phyloP scores from a whole-genome alignment of 2,113 vertebrate genomes.

The Nanorana parkeri region DNA sequence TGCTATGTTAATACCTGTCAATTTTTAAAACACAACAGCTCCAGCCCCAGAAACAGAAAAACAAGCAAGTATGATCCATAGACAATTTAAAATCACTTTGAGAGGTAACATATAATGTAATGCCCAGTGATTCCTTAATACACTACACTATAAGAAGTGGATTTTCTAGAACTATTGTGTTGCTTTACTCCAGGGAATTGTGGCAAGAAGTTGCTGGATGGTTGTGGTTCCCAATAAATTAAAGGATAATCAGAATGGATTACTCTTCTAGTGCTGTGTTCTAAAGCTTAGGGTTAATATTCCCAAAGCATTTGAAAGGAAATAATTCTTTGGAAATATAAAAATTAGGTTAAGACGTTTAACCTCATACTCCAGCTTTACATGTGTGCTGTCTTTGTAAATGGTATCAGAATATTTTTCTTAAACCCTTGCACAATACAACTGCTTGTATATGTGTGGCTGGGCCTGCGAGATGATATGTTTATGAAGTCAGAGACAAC shows the following conservation, averaged over 20 bases:
- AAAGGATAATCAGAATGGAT: neutral
- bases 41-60: too few species aligned
- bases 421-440: conserved; percentile 40
- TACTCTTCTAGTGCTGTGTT: neutral
- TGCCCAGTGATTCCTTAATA: neutral
- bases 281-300: conserved; percentile 8
- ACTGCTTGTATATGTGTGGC: conserved; percentile 40
- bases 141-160: neutral
- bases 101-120: neutral
- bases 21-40: too few species aligned
- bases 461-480: conserved; percentile 11
- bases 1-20: too few species aligned
- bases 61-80: too few species aligned
- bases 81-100: too few species aligned
- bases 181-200: neutral
- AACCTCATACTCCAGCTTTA: conserved; percentile 7
- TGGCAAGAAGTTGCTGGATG: neutral
- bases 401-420: conserved; percentile 12
- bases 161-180: neutral
- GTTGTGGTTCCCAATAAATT: neutral
- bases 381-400: conserved; percentile 20
- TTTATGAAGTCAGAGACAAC: conserved; percentile 49
- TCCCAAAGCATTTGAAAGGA: conserved; percentile 3
- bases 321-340: conserved; percentile 17
- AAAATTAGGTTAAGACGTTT: conserved; percentile 5